Evolutionary conservation across 2,797 vertebrate genomes (phyloP).

Genomic region (Remorina albescens): DNA sequence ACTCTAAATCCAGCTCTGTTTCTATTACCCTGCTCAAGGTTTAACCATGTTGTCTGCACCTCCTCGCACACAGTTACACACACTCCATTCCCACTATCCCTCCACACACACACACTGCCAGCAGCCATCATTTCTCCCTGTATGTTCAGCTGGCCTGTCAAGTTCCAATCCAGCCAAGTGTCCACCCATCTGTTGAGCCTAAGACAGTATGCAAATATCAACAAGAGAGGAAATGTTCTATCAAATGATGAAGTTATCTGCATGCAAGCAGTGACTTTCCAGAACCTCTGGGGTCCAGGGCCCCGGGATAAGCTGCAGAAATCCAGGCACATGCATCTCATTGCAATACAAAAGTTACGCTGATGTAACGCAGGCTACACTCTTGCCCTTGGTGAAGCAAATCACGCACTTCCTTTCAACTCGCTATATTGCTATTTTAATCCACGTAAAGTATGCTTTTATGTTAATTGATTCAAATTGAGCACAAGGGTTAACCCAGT

Average conservation of each 20-base stretch:
- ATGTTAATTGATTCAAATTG: constrained; percentile 9
- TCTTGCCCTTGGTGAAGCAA: constrained; percentile 13
- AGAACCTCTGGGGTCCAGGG: constrained; percentile 18
- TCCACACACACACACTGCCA: constrained; percentile 41
- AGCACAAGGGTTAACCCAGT: neutral
- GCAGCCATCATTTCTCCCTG: constrained; percentile 55
- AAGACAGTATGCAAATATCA: constrained; percentile 63
- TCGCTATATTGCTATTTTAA: neutral
- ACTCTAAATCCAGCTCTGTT: constrained; percentile 8
- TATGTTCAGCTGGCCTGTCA: constrained; percentile 67
- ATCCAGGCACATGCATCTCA: neutral
- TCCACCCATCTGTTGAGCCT: constrained; percentile 68
- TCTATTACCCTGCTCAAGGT: constrained; percentile 23
- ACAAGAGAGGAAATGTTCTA: constrained; percentile 45
- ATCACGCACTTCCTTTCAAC: constrained; percentile 7
- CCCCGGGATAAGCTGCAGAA: constrained; percentile 21
- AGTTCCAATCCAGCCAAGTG: constrained; percentile 62
- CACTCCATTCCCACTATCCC: constrained; percentile 16
- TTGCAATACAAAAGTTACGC: constrained; percentile 18
- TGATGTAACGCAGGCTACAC: constrained; percentile 3
- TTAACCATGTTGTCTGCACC: constrained; percentile 28
- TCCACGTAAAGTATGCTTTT: neutral
- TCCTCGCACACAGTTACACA: constrained; percentile 8
- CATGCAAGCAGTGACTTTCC: constrained; percentile 48
- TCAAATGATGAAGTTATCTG: constrained; percentile 56